phyloP scores from a whole-genome alignment of 2,888 invertebrate species.

The Latrodectus elegans region DNA sequence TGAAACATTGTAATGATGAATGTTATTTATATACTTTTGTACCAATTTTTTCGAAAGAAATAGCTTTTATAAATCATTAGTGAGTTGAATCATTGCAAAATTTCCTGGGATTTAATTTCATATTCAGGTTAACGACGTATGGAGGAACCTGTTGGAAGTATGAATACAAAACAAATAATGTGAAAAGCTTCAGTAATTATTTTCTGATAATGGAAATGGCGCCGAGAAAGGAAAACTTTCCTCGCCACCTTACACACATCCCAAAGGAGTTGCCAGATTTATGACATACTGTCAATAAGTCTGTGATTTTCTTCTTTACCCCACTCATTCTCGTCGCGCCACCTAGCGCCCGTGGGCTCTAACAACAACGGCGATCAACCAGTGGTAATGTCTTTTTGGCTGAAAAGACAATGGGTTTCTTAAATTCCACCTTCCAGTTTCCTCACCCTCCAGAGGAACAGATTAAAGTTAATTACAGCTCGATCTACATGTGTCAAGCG shows the following conservation, averaged over 20 bases:
- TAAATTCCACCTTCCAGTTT: slow-evolving; percentile 63
- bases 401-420: slow-evolving; percentile 61
- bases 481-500: slow-evolving; percentile 68
- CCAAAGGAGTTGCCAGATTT: slow-evolving; percentile 61
- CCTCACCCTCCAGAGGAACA: slow-evolving; percentile 51
- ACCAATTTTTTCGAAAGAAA: neutral
- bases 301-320: slow-evolving; percentile 38
- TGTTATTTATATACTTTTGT: neutral
- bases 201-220: slow-evolving; percentile 53
- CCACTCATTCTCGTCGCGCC: slow-evolving; percentile 26
- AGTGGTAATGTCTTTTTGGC: slow-evolving; percentile 66
- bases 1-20: no score
- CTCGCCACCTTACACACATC: slow-evolving; percentile 27
- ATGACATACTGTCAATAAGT: slow-evolving; percentile 66
- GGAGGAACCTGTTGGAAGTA: slow-evolving; percentile 47
- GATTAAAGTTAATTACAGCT: slow-evolving; percentile 69
- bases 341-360: slow-evolving; percentile 53
- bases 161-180: slow-evolving; percentile 67
- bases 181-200: slow-evolving; percentile 43
- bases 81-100: neutral
- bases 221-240: slow-evolving; percentile 50
- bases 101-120: neutral
- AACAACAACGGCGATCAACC: slow-evolving; percentile 59
- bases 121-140: neutral
- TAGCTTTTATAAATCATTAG: neutral